Evolutionary conservation across 2,888 invertebrate species (phyloP).

Genomic region (Diloba caeruleocephala): DNA sequence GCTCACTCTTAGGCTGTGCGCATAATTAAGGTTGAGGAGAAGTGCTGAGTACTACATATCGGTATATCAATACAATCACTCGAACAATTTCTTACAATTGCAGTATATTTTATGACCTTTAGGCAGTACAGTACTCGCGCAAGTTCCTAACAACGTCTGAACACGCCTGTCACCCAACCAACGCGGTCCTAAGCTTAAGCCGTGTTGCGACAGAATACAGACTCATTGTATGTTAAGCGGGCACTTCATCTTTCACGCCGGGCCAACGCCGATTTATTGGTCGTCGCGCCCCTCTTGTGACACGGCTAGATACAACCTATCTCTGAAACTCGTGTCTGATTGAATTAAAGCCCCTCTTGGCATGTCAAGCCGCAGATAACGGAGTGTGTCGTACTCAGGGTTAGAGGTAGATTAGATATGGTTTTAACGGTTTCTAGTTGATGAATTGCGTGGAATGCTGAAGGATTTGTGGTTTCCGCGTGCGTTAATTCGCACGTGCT

Average conservation of each 20-base stretch:
- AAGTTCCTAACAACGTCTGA: constrained; percentile 58
- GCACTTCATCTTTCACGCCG: constrained; percentile 86
- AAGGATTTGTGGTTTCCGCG: constrained; percentile 47
- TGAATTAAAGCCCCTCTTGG: constrained; percentile 71
- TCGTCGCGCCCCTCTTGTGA: constrained; percentile 82
- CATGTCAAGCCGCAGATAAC: constrained; percentile 67
- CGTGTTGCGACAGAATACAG: constrained; percentile 77
- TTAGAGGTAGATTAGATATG: constrained; percentile 62
- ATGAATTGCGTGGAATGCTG: constrained; percentile 47
- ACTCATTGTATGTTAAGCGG: constrained; percentile 88
- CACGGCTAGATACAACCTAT: constrained; percentile 70
- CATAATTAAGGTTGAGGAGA: too few species aligned
- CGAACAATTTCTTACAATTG: constrained; percentile 11
- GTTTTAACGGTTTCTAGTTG: constrained; percentile 54
- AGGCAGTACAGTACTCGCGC: constrained; percentile 57
- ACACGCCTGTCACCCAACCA: constrained; percentile 60
- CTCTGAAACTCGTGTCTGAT: constrained; percentile 63
- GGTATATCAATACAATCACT: not conserved
- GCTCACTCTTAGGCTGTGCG: too few species aligned
- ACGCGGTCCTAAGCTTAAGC: constrained; percentile 71
- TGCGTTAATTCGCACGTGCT: constrained; percentile 11
- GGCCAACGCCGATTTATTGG: constrained; percentile 83
- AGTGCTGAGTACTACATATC: too few species aligned
- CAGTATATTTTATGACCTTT: constrained; percentile 37
- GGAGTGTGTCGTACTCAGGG: constrained; percentile 55